Evolutionary conservation across 1,140 invertebrate species (phyloP).

Genomic region (Drosophila leontia): DNA sequence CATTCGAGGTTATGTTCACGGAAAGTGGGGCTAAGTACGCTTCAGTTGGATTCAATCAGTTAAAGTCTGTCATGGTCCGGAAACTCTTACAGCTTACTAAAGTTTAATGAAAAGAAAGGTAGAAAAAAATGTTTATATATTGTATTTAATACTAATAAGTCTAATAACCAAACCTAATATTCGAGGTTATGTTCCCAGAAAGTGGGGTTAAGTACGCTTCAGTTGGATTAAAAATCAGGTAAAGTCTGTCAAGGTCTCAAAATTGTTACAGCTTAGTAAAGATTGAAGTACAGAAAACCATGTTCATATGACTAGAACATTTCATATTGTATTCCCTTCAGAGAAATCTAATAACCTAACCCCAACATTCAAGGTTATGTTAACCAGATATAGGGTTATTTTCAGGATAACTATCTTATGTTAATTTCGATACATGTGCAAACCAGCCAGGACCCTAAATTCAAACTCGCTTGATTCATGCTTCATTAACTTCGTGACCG

Average conservation of each 20-base stretch:
- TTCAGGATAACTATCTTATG: conserved; percentile 2
- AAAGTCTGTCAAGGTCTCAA: not conserved
- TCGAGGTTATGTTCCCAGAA: conserved; percentile 1
- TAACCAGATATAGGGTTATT: not conserved
- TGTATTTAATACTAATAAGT: not conserved
- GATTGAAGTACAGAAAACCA: not conserved
- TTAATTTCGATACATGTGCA: conserved; percentile 15
- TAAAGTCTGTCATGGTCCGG: not conserved
- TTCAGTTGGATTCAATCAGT: conserved; percentile 5
- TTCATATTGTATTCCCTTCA: too few relatives aligned
- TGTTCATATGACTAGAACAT: not conserved
- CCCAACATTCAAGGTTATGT: not conserved
- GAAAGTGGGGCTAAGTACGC: conserved; percentile 11
- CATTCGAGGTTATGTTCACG: conserved; percentile 9
- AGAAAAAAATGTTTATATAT: not conserved
- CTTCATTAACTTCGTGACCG: conserved; percentile 50
- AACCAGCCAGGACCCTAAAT: not conserved
- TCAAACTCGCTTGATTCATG: conserved; percentile 25
- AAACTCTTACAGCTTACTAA: not conserved
- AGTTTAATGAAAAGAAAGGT: not conserved
- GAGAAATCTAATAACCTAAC: not conserved
- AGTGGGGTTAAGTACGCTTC: conserved; percentile 9
- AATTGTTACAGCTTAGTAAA: not conserved
- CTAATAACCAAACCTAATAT: not conserved
- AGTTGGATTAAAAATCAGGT: not conserved